Percentiles rank a stretch among this genome's conserved stretches.
Conservation (phyloP, 1,140 invertebrate species). For the Drosophila triauraria region DNA sequence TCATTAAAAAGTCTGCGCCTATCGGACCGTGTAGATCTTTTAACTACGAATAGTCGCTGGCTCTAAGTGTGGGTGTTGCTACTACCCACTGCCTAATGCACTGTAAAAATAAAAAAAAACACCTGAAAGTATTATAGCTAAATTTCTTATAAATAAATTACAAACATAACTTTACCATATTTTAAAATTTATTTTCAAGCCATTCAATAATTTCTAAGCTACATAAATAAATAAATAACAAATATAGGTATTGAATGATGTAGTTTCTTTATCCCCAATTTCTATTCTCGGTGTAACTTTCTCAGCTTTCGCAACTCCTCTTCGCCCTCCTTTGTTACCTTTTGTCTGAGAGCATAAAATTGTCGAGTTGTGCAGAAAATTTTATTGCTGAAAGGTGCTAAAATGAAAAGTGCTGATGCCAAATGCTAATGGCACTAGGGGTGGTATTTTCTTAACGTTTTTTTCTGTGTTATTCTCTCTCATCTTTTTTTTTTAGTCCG, state of each 20-base stretch:
- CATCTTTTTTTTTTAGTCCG: neutral
- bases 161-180: no score
- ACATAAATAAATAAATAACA: no score
- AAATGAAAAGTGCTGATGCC: constrained; percentile 81
- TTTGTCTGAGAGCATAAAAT: constrained; percentile 71
- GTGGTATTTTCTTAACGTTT: constrained; percentile 17
- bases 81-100: neutral
- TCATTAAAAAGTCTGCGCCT: constrained; percentile 75
- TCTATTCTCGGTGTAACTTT: constrained; percentile 8
- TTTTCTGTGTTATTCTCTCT: neutral
- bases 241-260: no score
- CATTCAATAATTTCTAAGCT: no score
- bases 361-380: constrained; percentile 79
- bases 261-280: no score
- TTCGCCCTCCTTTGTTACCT: constrained; percentile 59
- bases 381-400: constrained; percentile 83
- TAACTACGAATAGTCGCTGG: constrained; percentile 56
- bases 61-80: constrained; percentile 20
- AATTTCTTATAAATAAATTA: no score
- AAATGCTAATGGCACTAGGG: constrained; percentile 43
- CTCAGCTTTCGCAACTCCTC: constrained; percentile 7
- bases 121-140: no score
- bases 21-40: constrained; percentile 68
- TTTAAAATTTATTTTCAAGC: no score
- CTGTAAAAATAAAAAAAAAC: neutral